These are phyloP conservation scores for Matsumurasca onukii DNA, from an alignment of 1,140 invertebrate species.

Conservation along the genomic window DNA sequence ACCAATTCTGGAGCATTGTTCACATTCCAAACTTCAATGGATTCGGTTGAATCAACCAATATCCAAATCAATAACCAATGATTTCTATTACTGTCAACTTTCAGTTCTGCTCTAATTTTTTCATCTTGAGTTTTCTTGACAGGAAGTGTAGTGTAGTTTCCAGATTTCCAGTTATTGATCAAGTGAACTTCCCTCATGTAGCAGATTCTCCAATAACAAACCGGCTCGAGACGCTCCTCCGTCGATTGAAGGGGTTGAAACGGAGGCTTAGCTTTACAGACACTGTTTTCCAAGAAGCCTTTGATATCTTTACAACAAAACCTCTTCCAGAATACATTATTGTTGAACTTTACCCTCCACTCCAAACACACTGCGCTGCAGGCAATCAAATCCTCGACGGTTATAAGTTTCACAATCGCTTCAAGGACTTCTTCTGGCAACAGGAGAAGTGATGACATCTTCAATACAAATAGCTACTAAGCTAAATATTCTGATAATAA, in stretches of 20 bases:
- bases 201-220: neutral
- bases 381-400: neutral
- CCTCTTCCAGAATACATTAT: slow-evolving; percentile 9
- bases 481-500: no score
- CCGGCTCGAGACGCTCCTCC: neutral
- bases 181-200: slow-evolving; percentile 8
- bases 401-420: neutral
- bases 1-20: neutral
- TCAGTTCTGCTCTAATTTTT: neutral
- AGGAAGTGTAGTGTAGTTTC: neutral
- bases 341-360: slow-evolving; percentile 4
- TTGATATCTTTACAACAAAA: neutral
- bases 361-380: neutral
- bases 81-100: neutral
- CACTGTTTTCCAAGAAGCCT: neutral
- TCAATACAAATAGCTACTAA: no score
- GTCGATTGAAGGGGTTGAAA: neutral
- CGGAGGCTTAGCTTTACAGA: neutral
- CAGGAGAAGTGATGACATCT: neutral
- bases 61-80: no score
- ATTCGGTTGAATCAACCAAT: neutral
- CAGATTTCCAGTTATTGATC: neutral
- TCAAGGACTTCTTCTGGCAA: slow-evolving; percentile 3
- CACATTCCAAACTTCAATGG: slow-evolving; percentile 5
- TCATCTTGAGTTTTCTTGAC: neutral